Percentiles rank a stretch among this genome's conserved stretches.
phyloP scores from a whole-genome alignment of 2,797 vertebrate genomes.

The Coracias cyanogaster region DNA sequence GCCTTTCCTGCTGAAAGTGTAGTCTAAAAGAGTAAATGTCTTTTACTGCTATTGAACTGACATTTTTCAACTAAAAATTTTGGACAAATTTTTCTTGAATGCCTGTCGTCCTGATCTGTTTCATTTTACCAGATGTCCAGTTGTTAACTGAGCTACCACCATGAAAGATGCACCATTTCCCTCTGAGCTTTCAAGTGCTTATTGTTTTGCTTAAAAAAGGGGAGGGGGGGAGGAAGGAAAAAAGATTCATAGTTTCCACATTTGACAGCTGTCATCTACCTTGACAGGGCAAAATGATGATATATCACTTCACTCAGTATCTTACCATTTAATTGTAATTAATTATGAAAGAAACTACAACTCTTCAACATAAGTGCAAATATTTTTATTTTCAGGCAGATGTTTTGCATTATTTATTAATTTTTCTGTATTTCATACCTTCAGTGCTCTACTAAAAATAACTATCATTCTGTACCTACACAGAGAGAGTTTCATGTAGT shows the following conservation, averaged over 20 bases:
- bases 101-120: neutral
- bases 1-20: neutral
- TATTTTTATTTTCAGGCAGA: slow-evolving; percentile 67
- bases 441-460: slow-evolving; percentile 54
- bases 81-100: neutral
- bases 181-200: neutral
- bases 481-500: neutral
- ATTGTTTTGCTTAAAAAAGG: neutral
- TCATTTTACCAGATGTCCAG: slow-evolving; percentile 6
- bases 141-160: neutral
- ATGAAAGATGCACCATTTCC: neutral
- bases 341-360: slow-evolving; percentile 61
- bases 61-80: neutral
- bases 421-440: slow-evolving; percentile 29
- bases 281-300: slow-evolving; percentile 49
- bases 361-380: slow-evolving; percentile 67
- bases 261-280: slow-evolving; percentile 40
- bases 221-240: neutral
- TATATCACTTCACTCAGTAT: slow-evolving; percentile 19
- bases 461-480: neutral
- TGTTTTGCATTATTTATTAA: slow-evolving; percentile 63
- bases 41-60: slow-evolving; percentile 44
- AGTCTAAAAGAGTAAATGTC: slow-evolving; percentile 10
- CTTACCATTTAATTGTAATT: slow-evolving; percentile 63
- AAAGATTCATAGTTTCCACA: neutral